These are phyloP conservation scores for Cotesia congregata DNA, from an alignment of 2,888 invertebrate species.

Conservation along the genomic window DNA sequence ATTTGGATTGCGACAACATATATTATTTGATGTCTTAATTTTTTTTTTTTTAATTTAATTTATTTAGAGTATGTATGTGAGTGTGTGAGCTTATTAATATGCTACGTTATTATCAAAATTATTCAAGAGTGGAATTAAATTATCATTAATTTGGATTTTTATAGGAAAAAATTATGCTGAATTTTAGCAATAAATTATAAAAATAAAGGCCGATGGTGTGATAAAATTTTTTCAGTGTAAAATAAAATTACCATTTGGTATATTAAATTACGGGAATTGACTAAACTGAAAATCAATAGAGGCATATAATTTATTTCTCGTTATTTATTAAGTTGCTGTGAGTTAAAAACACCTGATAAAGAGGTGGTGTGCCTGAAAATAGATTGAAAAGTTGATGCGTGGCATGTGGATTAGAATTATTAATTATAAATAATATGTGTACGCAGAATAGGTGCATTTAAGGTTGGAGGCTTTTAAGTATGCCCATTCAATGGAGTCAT, in stretches of 20 bases:
- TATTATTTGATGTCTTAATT: no score
- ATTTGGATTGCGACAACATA: no score
- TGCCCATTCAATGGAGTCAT: constrained; percentile 20
- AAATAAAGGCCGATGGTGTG: no score
- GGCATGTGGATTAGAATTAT: constrained; percentile 17
- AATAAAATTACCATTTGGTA: not conserved
- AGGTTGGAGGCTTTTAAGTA: not conserved
- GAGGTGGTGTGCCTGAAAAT: constrained; percentile 34
- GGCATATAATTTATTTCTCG: not conserved
- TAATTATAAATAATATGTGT: not conserved
- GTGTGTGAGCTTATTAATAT: no score
- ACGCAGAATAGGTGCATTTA: constrained; percentile 13
- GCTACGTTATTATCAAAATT: no score
- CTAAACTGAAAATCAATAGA: not conserved
- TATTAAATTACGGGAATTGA: not conserved
- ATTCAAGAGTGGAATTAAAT: no score
- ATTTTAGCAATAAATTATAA: no score
- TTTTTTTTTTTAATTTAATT: no score
- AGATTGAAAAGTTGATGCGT: constrained; percentile 25
- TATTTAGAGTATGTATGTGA: no score
- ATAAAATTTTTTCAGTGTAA: not conserved
- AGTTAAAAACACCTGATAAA: not conserved
- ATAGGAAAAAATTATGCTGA: no score
- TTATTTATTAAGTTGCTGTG: constrained; percentile 9
- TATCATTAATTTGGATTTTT: no score